Conservation (phyloP, 2,888 invertebrate genomes). For the Oxycera nigricornis region DNA sequence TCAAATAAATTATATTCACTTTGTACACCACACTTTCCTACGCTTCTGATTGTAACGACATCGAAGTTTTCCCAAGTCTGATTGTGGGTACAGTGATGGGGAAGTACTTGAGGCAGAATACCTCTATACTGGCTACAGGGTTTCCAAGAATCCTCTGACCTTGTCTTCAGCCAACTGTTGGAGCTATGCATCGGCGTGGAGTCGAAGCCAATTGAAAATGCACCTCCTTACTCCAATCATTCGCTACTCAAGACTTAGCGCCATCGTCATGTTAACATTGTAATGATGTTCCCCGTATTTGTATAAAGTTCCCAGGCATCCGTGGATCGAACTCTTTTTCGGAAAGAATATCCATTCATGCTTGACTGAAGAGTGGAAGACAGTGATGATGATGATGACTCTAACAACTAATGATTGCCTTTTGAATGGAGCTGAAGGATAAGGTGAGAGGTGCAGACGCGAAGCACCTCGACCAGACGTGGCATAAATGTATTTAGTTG, state of each 20-base stretch:
- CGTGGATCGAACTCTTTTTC: not conserved
- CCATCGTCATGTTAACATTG: conserved; percentile 24
- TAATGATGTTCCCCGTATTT: not conserved
- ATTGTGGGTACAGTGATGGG: not conserved
- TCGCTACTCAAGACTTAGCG: conserved; percentile 3
- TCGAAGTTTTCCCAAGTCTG: not conserved
- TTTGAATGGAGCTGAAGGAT: not conserved
- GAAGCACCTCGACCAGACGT: not conserved
- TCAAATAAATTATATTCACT: not conserved
- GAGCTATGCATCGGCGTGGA: conserved; percentile 5
- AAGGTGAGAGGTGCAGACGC: not conserved
- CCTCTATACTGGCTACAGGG: not conserved
- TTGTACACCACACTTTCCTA: not conserved
- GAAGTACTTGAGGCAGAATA: not conserved
- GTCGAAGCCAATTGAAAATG: conserved; percentile 25
- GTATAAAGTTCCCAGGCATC: conserved; percentile 30
- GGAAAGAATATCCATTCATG: not conserved
- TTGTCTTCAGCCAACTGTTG: conserved; percentile 3
- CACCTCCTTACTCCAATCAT: not conserved
- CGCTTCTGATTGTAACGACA: not conserved
- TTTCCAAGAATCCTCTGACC: conserved; percentile 14
- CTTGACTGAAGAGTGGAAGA: not conserved
- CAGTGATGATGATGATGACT: not conserved
- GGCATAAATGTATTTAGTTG: not conserved
- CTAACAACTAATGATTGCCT: conserved; percentile 9